Evolutionary conservation across 2,113 vertebrate species (phyloP).

Genomic region (Laticauda laticaudata): DNA sequence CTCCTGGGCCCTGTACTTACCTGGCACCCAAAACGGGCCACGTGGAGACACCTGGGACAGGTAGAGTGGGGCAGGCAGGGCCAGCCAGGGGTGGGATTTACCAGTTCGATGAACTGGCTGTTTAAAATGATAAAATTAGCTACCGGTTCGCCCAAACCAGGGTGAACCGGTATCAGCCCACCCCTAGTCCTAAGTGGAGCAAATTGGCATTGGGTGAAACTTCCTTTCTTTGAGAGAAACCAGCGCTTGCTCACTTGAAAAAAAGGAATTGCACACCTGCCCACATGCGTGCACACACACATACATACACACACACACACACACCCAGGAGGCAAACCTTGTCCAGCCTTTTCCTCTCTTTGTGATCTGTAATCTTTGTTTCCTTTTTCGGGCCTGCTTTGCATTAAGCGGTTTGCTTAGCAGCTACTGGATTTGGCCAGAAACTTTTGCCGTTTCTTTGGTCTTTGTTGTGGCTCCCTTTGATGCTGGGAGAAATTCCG

Average conservation of each 20-base stretch:
- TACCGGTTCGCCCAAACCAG: too few species aligned
- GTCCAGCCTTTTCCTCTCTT: neutral
- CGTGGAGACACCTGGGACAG: too few species aligned
- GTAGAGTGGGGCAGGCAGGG: too few species aligned
- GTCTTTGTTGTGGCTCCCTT: neutral
- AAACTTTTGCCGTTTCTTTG: neutral
- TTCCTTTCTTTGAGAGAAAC: neutral
- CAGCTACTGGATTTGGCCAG: neutral
- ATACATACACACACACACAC: too few species aligned
- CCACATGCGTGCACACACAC: too few species aligned
- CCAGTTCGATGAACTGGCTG: too few species aligned
- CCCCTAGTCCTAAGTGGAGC: neutral
- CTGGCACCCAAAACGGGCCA: too few species aligned
- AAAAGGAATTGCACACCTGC: neutral
- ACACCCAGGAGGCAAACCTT: neutral
- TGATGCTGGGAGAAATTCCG: neutral
- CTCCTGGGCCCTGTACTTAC: too few species aligned
- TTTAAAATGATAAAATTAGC: too few species aligned
- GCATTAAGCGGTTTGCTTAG: neutral
- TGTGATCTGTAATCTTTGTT: neutral
- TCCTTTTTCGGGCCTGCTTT: neutral
- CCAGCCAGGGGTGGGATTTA: too few species aligned
- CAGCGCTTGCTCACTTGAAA: neutral
- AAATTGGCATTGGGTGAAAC: neutral
- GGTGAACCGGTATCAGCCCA: too few species aligned